Evolutionary conservation across 2,797 vertebrate genomes (phyloP), one percentile per base, ranked within the genome.

Genomic region (Macroramphosus scolopax): DNA sequence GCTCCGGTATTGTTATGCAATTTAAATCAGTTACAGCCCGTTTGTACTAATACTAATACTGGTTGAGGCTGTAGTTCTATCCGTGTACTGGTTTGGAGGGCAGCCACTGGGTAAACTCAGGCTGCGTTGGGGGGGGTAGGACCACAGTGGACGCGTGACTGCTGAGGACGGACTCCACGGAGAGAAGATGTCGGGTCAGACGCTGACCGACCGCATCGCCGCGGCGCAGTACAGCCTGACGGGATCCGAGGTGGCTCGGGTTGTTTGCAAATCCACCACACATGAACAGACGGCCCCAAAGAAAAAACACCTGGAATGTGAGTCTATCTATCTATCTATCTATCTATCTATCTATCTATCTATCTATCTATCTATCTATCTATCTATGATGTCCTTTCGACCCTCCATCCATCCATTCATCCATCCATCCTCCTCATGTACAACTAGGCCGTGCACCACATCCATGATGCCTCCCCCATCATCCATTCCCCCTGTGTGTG

Each of bases 221-320:
- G 97, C 97, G 74, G 97, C 97, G 65, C 97, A 98, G 90, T 96
- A 98, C 93, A 95, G 87, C 77, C 92, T 98, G 83, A 99, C 96
- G 16, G 97, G 96, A 49, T 99, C 97, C 4, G 96, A 97, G 62
- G 95, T 99, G 58, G 89, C 91, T 56, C 92, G 94, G 47, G 97
- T 93, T 2, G 95, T 98, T 72, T 99, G 97, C 85, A 99, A 99
- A 84, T 90, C 97, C 70, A 98, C 96, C 87, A 99, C 97, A 56
- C 97, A 99, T 59, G 97, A 99, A 76, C 94, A 96, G 85, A 98
- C 96, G 71, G 92, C 92, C 52, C 97, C 97, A 59, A 99, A 99
- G 93, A 99, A 99, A 41, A 99, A 99, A 68, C 97, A 99, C 92
- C 92, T 99, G 87, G 97, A 99, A 87, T 98, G 95, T 98, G 89